phyloP scores from a whole-genome alignment of 2,888 invertebrate genomes.

The Epirrita christyi region DNA sequence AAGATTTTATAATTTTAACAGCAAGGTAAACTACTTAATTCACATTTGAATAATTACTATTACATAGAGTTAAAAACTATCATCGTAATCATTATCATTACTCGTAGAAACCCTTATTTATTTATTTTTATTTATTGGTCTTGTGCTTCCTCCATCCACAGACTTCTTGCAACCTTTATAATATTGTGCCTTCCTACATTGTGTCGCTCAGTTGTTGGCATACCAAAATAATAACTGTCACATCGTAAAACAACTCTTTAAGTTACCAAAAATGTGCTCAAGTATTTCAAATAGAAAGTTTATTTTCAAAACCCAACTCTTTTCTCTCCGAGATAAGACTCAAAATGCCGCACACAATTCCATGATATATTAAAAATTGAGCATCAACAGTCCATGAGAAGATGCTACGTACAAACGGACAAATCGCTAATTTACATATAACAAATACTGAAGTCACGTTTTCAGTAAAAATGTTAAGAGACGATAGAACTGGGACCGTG shows the following conservation, averaged over 20 bases:
- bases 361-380: slow-evolving; percentile 39
- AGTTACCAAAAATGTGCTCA: slow-evolving; percentile 15
- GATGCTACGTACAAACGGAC: slow-evolving; percentile 60
- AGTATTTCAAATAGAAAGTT: slow-evolving; percentile 4
- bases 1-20: too few species aligned
- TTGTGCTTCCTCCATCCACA: background rate
- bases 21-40: too few species aligned
- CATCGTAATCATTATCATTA: too few species aligned
- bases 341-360: slow-evolving; percentile 12
- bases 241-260: slow-evolving; percentile 11
- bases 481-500: slow-evolving; percentile 39
- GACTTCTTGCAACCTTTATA: background rate
- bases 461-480: slow-evolving; percentile 73
- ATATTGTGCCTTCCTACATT: background rate
- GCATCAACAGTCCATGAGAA: slow-evolving; percentile 60
- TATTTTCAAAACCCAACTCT: slow-evolving; percentile 3
- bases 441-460: slow-evolving; percentile 85
- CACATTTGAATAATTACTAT: too few species aligned
- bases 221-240: background rate
- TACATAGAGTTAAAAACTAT: too few species aligned
- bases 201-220: background rate
- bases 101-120: too few species aligned
- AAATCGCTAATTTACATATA: slow-evolving; percentile 85
- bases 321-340: slow-evolving; percentile 16
- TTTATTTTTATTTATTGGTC: too few species aligned